A percentile compares a stretch with the other conserved stretches of the same genome.
Conservation (phyloP, 2,113 vertebrate genomes). For the Thymallus thymallus region DNA sequence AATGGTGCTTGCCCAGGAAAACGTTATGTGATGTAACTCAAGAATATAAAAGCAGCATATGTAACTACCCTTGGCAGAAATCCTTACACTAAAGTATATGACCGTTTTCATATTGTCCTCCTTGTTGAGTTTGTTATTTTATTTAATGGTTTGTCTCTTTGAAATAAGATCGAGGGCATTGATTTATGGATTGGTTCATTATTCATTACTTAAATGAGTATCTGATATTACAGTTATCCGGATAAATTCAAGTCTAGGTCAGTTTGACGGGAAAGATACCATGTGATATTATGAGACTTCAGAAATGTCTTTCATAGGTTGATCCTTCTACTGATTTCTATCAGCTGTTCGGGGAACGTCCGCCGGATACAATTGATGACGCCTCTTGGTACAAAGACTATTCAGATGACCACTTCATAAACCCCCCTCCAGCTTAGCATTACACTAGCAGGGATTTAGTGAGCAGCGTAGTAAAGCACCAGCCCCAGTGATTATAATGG, state of each 20-base stretch:
- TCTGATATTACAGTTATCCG: too few species aligned
- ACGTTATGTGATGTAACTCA: conserved; percentile 8
- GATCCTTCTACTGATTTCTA: background rate
- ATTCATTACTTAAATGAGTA: too few species aligned
- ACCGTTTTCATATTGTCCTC: background rate
- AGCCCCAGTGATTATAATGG: conserved; percentile 25
- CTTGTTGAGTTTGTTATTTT: background rate
- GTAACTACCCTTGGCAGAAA: background rate
- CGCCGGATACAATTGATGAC: background rate
- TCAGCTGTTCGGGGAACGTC: background rate
- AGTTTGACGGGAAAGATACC: too few species aligned
- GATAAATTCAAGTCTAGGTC: too few species aligned
- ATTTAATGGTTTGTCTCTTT: too few species aligned
- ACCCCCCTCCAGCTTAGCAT: conserved; percentile 32
- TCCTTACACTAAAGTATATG: background rate
- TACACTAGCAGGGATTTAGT: conserved; percentile 31
- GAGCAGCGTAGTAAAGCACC: conserved; percentile 22
- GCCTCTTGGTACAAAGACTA: too few species aligned
- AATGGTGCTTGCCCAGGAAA: conserved; percentile 36
- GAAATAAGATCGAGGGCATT: too few species aligned
- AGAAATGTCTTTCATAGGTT: too few species aligned
- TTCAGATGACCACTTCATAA: conserved; percentile 9
- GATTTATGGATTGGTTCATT: too few species aligned
- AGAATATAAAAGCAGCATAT: background rate
- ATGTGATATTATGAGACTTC: too few species aligned